phyloP scores from a whole-genome alignment of 1,140 invertebrate species.

The Bilobella aurantiaca region DNA sequence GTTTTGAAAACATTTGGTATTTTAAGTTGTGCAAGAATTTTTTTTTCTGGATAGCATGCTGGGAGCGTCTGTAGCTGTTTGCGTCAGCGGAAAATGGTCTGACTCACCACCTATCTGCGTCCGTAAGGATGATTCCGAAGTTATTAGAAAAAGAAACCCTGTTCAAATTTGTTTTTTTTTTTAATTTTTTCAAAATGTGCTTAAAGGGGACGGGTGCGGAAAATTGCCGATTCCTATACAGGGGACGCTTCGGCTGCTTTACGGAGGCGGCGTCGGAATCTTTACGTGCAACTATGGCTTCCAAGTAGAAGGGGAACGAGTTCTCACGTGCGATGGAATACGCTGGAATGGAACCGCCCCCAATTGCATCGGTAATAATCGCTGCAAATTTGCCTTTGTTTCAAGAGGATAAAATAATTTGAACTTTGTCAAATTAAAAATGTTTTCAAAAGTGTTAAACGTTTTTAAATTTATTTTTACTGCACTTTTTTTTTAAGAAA shows the following conservation, averaged over 20 bases:
- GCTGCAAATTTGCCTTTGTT: not conserved
- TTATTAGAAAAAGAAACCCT: not conserved
- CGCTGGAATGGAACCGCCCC: slow-evolving; percentile 27
- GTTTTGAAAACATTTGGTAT: not conserved
- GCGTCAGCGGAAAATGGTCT: slow-evolving; percentile 24
- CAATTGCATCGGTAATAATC: slow-evolving; percentile 14
- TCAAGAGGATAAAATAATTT: too few species aligned
- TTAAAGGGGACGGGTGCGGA: slow-evolving; percentile 23
- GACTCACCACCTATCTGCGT: slow-evolving; percentile 28
- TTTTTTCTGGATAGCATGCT: slow-evolving; percentile 10
- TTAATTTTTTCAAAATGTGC: not conserved
- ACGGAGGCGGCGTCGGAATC: slow-evolving; percentile 21
- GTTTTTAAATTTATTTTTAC: too few species aligned
- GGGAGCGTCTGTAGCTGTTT: slow-evolving; percentile 19
- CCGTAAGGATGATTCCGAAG: slow-evolving; percentile 24
- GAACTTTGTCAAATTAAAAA: too few species aligned
- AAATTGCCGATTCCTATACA: slow-evolving; percentile 11
- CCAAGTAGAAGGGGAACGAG: slow-evolving; percentile 5
- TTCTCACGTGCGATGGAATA: slow-evolving; percentile 20
- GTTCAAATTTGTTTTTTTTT: not conserved
- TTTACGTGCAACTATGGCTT: slow-evolving; percentile 20
- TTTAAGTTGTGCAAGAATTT: not conserved
- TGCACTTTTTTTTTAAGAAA: too few species aligned
- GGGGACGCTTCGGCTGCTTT: slow-evolving; percentile 3
- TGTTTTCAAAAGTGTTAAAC: too few species aligned